Evolutionary conservation across 2,888 invertebrate genomes (phyloP), one percentile per base, ranked within the genome.

Genomic region (Agrotis clavis): DNA sequence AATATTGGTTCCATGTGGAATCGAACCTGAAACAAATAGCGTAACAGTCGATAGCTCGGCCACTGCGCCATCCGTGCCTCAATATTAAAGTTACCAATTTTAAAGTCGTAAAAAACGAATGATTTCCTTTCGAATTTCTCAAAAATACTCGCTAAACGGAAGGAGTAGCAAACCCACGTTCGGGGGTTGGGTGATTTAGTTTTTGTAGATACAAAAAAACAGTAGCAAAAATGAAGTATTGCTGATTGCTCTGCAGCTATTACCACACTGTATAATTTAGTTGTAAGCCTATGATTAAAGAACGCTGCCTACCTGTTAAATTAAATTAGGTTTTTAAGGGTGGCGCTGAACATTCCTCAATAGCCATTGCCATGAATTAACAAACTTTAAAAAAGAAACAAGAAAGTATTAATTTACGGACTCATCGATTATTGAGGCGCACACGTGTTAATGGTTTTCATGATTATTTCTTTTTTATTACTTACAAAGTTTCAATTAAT

Each of bases 311-410:
- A 95, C 96, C 96, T 95, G 93, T 96, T 95, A 95, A 96, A 96
- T 96, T 96, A 96, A 96, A 96, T 96, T 96, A 96, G 94, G 93
- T 93, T 94, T 95, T 95, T 94, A 94, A 94, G 93, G 93, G 93
- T 93, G 93, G 94, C 92, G 93, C 92, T 92, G 71, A 81, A 70
- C 92, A 94, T 94, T 94, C 92, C 92, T 71, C 78, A 69, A 66
- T 73, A 81, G 78, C 85, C 90, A 91, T 90, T 90, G 88, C 88
- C 82, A 89, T 86, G 88, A 90, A 92, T 92, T 92, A 90, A 91
- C 90, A 89, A 90, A 91, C 81, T 86, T 90, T 90, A 92, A 93
- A 92, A 94, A 91, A 83, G 81, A 90, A 86, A 90, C 82, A 87
- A 85, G 90, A 92, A 91, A 91, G 87, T 91, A 92, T 94, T 93